A percentile compares a stretch with the other conserved stretches of the same genome.
Evolutionary conservation across 1,140 invertebrate species (phyloP).

Genomic region (Drosophila gunungcola): DNA sequence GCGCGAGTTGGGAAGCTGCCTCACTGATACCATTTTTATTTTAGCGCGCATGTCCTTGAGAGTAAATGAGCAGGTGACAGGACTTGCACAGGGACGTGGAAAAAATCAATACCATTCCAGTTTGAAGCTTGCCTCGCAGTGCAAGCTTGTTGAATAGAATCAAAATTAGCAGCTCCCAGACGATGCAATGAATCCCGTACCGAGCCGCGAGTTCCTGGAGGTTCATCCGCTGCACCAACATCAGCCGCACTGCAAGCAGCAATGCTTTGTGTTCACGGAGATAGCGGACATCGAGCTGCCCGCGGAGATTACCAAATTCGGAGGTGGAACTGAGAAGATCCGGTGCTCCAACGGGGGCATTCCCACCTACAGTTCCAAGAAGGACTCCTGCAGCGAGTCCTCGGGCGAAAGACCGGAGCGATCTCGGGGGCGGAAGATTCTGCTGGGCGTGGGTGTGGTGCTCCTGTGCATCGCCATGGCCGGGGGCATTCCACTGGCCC

Average conservation of each 20-base stretch:
- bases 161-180: neutral
- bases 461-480: conserved; percentile 80
- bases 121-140: conserved; percentile 4
- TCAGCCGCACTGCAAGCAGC: conserved; percentile 83
- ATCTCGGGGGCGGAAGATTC: conserved; percentile 68
- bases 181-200: conserved; percentile 78
- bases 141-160: conserved; percentile 32
- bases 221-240: conserved; percentile 81
- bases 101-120: conserved; percentile 42
- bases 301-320: conserved; percentile 81
- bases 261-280: conserved; percentile 84
- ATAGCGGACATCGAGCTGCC: conserved; percentile 83
- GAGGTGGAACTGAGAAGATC: conserved; percentile 72
- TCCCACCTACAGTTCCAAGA: conserved; percentile 66
- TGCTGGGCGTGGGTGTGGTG: conserved; percentile 67
- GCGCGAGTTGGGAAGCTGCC: conserved; percentile 17
- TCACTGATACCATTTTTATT: neutral
- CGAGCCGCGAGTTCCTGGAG: conserved; percentile 81
- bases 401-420: conserved; percentile 60
- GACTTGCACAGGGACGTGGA: conserved; percentile 5
- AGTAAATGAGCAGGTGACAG: conserved; percentile 3
- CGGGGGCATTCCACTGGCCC: conserved; percentile 86
- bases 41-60: conserved; percentile 36
- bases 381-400: conserved; percentile 72
- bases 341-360: conserved; percentile 75